A percentile compares a stretch with the other conserved stretches of the same genome.
phyloP scores from a whole-genome alignment of 2,113 vertebrate species.

The Prietella phreatophila region DNA sequence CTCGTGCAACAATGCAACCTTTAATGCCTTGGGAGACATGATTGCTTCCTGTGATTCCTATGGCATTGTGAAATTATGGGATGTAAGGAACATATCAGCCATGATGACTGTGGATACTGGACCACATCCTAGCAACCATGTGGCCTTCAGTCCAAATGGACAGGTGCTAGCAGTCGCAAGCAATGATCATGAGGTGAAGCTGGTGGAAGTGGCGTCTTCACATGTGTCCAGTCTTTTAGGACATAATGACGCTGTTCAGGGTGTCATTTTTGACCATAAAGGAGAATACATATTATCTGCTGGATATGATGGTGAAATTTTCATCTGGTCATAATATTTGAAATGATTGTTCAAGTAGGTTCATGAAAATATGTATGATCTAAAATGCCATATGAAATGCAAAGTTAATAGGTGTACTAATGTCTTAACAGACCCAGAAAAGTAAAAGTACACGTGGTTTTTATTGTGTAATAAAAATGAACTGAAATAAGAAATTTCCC shows the following conservation, averaged over 20 bases:
- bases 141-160: conserved; percentile 75
- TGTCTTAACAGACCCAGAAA: background rate
- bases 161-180: conserved; percentile 73
- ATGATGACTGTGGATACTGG: conserved; percentile 70
- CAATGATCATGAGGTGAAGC: conserved; percentile 69
- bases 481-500: background rate
- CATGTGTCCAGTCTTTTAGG: conserved; percentile 66
- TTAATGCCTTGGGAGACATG: conserved; percentile 65
- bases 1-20: conserved; percentile 75
- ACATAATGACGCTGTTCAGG: conserved; percentile 62
- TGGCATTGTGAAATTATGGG: conserved; percentile 78
- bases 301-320: conserved; percentile 64
- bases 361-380: background rate
- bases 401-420: background rate
- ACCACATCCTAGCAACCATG: conserved; percentile 76
- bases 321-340: conserved; percentile 61
- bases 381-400: background rate
- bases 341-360: background rate
- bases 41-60: conserved; percentile 80
- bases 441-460: background rate
- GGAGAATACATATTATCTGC: conserved; percentile 65
- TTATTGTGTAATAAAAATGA: background rate
- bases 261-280: conserved; percentile 63
- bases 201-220: conserved; percentile 67
- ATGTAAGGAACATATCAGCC: conserved; percentile 65